Base-by-base conservation (phyloP, 2,888 invertebrate genomes). In the Papilio elwesi region DNA sequence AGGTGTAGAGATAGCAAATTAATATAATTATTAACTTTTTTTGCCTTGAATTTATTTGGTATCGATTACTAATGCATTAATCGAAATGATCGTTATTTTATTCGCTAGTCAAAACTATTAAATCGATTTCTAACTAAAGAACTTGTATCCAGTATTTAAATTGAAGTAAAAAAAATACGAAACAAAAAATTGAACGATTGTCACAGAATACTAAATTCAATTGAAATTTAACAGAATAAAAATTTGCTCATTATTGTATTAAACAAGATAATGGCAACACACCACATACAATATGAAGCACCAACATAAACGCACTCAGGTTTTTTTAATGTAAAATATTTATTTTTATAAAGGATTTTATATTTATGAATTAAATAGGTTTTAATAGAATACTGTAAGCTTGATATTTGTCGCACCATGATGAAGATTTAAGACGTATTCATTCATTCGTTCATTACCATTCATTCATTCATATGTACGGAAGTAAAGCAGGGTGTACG, bases 71-170 rank as follows among this genome's bases (percentile, higher is more conserved):
- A 68, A 63, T 68, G 62, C 47, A 52, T 71, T 71, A 48, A 55
- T 48, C 5, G 11, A 49, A 48, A 82, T 88, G 87, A 85, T 83
- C 83, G 83, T 89, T 88, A 88, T 89, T 88, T 89, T 88, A 90
- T 90, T 89, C 87, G 88, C 92, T 92, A 92, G 92, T 92, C 92
- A 92, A 90, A 88, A 87, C 86, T 84, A 85, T 87, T 85, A 86
- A 86, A 83, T 81, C 79, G 81, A 82, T 80, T 62, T 38, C n/a
- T n/a, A 51, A 52, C 15, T 59, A 43, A 62, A n/a, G 2, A 15
- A 15, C 59, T 62, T 38, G 13, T 26, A 26, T 26, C 4, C 2
- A 26, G 3, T 62, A 43, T 15, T 43, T 43, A 15, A 57, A 57
- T 57, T 36, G 26, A 6, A 52, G 43, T 43, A 43, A 43, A n/a